Percentiles rank a stretch among this genome's conserved stretches.
These are phyloP conservation scores for Heliconius hermathena DNA, from an alignment of 1,140 invertebrate genomes.

Conservation along the genomic window DNA sequence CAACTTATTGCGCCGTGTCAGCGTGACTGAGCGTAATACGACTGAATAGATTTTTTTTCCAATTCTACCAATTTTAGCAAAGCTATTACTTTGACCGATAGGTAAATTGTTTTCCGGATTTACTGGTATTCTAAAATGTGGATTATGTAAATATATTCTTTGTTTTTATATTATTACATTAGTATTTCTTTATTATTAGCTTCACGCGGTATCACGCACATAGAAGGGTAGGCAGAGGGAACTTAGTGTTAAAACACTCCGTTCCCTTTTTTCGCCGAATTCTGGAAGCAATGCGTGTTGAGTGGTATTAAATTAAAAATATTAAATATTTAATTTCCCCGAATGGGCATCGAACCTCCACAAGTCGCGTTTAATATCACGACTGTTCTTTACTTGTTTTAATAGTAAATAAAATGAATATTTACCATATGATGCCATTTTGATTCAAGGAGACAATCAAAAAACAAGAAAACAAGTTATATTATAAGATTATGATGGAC, in stretches of 20 bases:
- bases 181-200: background rate
- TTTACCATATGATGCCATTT: no score
- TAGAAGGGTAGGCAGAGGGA: background rate
- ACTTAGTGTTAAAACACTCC: background rate
- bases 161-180: background rate
- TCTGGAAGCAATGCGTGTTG: no score
- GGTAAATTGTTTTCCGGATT: slow-evolving; percentile 17
- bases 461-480: no score
- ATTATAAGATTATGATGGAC: no score
- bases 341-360: no score
- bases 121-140: background rate
- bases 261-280: no score
- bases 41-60: slow-evolving; percentile 22
- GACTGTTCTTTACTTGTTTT: no score
- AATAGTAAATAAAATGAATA: no score
- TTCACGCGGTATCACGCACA: background rate
- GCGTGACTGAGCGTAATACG: slow-evolving; percentile 38
- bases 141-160: slow-evolving; percentile 1
- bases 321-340: no score
- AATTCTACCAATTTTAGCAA: slow-evolving; percentile 15
- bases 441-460: no score
- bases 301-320: no score
- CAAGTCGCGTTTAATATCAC: no score
- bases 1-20: slow-evolving; percentile 38
- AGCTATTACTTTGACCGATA: slow-evolving; percentile 21